Percentiles rank a stretch among this genome's conserved stretches.
These are phyloP conservation scores for Plutomurus gul DNA, from an alignment of 1,140 invertebrate species.

Conservation along the genomic window DNA sequence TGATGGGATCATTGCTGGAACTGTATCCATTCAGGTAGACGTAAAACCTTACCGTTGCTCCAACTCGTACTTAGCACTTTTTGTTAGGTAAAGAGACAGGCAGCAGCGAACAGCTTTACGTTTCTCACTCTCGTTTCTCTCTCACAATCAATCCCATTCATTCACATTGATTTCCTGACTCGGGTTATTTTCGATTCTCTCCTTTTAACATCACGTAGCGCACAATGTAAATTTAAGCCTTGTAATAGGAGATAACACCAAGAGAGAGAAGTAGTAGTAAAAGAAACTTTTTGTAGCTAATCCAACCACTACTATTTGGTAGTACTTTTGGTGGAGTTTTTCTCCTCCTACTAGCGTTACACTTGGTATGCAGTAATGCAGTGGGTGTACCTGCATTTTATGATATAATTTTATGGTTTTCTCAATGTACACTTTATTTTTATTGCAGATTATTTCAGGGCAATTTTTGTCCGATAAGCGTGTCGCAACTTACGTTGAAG, in stretches of 20 bases:
- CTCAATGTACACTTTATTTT: slow-evolving; percentile 2
- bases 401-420: background rate
- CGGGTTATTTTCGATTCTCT: background rate
- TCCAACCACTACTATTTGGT: background rate
- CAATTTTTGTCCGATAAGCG: slow-evolving; percentile 96
- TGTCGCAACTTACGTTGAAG: slow-evolving; percentile 96
- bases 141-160: slow-evolving; percentile 11
- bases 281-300: background rate
- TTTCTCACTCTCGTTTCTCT: slow-evolving; percentile 4
- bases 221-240: background rate
- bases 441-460: slow-evolving; percentile 69
- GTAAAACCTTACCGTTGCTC: background rate
- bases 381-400: background rate
- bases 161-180: slow-evolving; percentile 10
- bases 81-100: too few relatives aligned
- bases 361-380: background rate
- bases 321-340: background rate
- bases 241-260: background rate
- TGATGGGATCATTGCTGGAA: slow-evolving; percentile 99
- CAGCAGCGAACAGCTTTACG: background rate
- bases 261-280: background rate
- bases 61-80: background rate
- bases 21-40: slow-evolving; percentile 84
- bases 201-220: background rate
- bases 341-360: background rate